Evolutionary conservation across 1,140 invertebrate species (phyloP), one percentile per base, ranked within the genome.

Genomic region (Colletes latitarsis): DNA sequence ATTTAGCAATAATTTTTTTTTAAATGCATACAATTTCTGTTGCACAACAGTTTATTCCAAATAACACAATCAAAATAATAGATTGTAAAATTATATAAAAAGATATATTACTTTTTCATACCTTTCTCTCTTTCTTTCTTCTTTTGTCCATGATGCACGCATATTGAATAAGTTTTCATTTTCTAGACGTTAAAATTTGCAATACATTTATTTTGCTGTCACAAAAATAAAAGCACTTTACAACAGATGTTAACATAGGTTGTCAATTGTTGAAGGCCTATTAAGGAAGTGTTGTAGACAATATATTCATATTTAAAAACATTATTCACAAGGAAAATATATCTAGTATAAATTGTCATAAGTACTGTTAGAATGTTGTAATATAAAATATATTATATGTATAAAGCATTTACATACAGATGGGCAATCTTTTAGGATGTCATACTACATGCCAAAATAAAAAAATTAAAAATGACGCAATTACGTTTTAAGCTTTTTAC

Each of bases 231-330:
- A 57, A 70, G 3, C 57, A 78, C 15, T 72, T 85, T 86, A 30
- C 60, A 76, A 82, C 49, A 74, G 68, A 62, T 6, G 49, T 55
- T 60, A 63, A 62, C 62, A 74, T 86, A 81, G 72, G 72, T 58
- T 80, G 73, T 81, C 77, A 86, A 87, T 87, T 87, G 82, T 83
- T 71, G 39, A 84, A 84, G 85, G 86, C 86, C 86, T 87, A 87
- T 73, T 67, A 62, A 77, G 46, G 55, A 82, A 82, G 49, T 79
- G 76, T 88, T 64, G 63, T 86, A 86, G 79, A 86, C 82, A 86
- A 82, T 84, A 84, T 82, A 79, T 62, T 81, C 66, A 52, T 85
- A 80, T 70, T 80, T 72, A 77, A 69, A 83, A 60, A 68, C 17
- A 66, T 87, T 78, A 72, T 63, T 77, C 43, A 41, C 10, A 70